A percentile compares a stretch with the other conserved stretches of the same genome.
Evolutionary conservation across 2,797 vertebrate species (phyloP).

Genomic region (Cyprinella venusta): DNA sequence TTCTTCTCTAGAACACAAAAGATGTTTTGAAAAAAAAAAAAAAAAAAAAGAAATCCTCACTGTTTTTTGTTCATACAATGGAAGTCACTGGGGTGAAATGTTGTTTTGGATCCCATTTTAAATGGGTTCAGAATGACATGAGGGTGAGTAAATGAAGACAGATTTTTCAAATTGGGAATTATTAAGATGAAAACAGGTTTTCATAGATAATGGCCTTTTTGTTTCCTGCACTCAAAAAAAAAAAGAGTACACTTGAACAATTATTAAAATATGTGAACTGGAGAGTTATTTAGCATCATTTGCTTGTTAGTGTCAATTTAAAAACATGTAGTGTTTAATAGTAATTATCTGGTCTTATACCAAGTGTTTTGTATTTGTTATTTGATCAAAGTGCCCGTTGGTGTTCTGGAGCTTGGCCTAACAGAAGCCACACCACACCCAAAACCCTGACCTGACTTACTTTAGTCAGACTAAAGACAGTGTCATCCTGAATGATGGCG

Average conservation of each 20-base stretch:
- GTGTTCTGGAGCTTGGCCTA: neutral
- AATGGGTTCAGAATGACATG: neutral
- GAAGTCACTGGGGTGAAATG: neutral
- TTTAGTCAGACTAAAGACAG: neutral
- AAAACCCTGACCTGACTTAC: conserved; percentile 15
- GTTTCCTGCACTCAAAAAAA: neutral
- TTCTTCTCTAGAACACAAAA: neutral
- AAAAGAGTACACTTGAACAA: neutral
- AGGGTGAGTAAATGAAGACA: neutral
- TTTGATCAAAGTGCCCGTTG: neutral
- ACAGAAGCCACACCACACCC: conserved; percentile 5
- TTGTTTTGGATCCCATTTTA: neutral
- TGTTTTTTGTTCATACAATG: neutral
- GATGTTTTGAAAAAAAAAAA: neutral
- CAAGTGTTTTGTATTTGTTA: neutral
- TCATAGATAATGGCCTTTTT: neutral
- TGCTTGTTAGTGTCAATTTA: neutral
- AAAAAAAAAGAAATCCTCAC: neutral
- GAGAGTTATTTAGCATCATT: neutral
- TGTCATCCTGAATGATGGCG: neutral
- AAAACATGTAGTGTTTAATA: neutral
- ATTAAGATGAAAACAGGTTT: neutral
- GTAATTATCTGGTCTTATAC: neutral
- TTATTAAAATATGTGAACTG: neutral
- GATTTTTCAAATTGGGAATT: neutral